Base-by-base conservation (phyloP, 2,888 invertebrate genomes). In the Pimpla rufipes region DNA sequence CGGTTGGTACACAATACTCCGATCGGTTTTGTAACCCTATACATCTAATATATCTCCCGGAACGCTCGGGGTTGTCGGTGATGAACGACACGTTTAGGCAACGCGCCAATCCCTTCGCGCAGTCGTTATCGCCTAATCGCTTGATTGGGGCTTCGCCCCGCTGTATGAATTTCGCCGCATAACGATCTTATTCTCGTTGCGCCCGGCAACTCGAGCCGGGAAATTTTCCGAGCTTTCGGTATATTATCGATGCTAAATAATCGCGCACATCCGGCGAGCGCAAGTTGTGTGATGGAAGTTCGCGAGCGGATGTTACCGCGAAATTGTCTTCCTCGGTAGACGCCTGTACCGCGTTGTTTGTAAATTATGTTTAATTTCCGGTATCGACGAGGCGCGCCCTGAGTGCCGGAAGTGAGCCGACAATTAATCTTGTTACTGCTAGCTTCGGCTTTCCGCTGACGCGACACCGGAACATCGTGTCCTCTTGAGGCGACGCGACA, bases 301-400 rank as follows among this genome's bases (percentile, higher is more conserved):
- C 18, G 5, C 18, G 21, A 21, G 64, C 16, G 62, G 23, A 64
- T 42, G 45, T 21, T 64, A 21, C 11, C 18, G 45, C 13, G 42
- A 42, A 64, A 64, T 64, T 21, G 45, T 42, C 23, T 21, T 64
- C 21, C 8, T 45, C 4, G 21, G 35, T 7, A 37, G 18, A 2
- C 35, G 35, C 52, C 13, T 40, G 45, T 73, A 23, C 13, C 42
- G 29, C 10, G 45, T 57, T 73, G 59, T 29, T 73, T 62, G 35
- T 59, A 73, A 59, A 50, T 59, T 62, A 35, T 35, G 62, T 62
- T 62, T 47, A 62, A 73, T 73, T 59, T 73, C 73, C 73, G 62
- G 73, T 45, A 62, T 73, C 47, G 62, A 47, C 29, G 73, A 62
- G 62, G 35, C n/a, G 16, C 71, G 21, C 42, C 6, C 57, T 10